Base-by-base conservation (phyloP, 1,140 invertebrate genomes). In the Drosophila ironensis region DNA sequence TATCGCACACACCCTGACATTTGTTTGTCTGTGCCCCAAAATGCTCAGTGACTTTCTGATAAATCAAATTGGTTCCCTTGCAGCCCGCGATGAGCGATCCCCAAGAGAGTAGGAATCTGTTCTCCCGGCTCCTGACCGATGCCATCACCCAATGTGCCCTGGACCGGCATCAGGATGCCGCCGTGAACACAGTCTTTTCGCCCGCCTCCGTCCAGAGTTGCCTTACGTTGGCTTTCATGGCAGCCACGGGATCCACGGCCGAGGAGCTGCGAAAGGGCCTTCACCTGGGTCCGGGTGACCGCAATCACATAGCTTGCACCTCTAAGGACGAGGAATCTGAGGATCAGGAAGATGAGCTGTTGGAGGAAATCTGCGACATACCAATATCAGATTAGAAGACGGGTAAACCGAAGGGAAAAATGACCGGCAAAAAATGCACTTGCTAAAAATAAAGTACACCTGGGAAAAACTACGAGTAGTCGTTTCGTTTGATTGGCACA, bases 161-260 rank as follows among this genome's bases (percentile, higher is more conserved):
- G 3, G 1, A 41, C 9, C 16, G 9, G 7, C 25, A n/a, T 8
- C 1, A 7, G 0, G 2, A 11, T 2, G 7, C 4, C 0, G 17
- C 22, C 5, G 1, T 11, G 3, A 87, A 82, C 41, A 41, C 50
- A 1, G 60, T 87, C 11, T 28, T 82, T n/a, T 87, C 81, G 1
- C 81, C 81, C 1, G 57, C 73, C 0, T 81, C 72, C 6, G 60
- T 87, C 12, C 82, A 87, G 33, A 77, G 61, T 2, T 66, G 68
- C 1, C 27, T 87, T 3, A 67, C 73, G 8, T 30, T 77, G 30
- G 82, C 69, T 6, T 87, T 61, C 7, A 66, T 87, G 51, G 81
- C 56, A 3, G 53, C 81, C 1, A 57, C 63, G 0, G 81, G 76
- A 4, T 40, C 47, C 9, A 87, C 81, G 20, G 76, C 82, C 0